Conservation (phyloP, 2,113 vertebrate species). For the Pogona vitticeps region DNA sequence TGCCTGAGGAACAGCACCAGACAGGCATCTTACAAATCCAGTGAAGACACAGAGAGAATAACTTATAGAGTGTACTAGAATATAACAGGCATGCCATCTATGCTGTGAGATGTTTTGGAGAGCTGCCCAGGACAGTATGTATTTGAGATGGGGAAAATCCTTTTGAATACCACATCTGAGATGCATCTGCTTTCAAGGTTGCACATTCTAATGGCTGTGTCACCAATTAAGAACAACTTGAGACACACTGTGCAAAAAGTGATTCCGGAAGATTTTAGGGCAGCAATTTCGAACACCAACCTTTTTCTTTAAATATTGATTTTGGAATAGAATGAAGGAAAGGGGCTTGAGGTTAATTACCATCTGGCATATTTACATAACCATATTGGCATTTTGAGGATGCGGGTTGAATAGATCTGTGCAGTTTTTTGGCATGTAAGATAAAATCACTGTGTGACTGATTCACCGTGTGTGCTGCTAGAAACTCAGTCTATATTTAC, state of each 20-base stretch:
- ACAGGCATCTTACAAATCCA: background rate
- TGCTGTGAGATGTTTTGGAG: too few relatives aligned
- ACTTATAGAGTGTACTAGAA: background rate
- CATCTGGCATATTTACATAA: conserved; percentile 29
- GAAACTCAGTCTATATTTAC: background rate
- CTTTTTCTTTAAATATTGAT: conserved; percentile 23
- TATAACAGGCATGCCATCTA: too few relatives aligned
- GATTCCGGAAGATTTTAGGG: background rate
- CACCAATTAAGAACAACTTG: background rate
- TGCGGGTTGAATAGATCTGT: conserved; percentile 7
- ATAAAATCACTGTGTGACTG: conserved; percentile 3
- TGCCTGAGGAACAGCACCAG: background rate
- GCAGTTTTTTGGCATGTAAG: background rate
- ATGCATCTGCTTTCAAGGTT: background rate
- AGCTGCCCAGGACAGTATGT: too few relatives aligned
- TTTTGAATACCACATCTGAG: background rate
- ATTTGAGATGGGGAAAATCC: background rate
- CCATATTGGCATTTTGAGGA: conserved; percentile 15
- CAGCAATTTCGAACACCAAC: background rate
- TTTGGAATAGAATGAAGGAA: background rate
- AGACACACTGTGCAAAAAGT: background rate
- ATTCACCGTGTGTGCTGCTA: background rate
- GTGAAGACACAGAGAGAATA: background rate
- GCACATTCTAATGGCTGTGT: background rate
- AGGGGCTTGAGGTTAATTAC: background rate